Evolutionary conservation across 2,888 invertebrate species (phyloP).

Genomic region (Pristionchus exspectatus): DNA sequence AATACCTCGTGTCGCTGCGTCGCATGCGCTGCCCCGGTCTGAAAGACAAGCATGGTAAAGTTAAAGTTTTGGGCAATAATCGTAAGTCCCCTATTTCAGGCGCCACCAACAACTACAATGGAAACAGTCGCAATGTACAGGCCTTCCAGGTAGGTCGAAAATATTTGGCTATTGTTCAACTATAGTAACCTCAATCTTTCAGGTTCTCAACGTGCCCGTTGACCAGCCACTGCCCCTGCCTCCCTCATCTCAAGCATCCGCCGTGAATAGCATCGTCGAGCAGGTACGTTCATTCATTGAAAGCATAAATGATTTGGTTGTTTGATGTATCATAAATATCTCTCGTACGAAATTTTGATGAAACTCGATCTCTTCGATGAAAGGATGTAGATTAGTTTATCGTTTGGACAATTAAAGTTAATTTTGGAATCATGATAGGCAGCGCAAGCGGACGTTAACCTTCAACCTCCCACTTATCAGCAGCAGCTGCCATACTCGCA

Average conservation of each 20-base stretch:
- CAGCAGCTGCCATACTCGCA: too few species aligned
- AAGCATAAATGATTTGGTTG: too few species aligned
- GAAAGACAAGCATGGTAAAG: neutral
- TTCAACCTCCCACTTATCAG: too few species aligned
- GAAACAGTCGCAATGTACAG: neutral
- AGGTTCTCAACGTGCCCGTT: neutral
- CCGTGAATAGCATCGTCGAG: neutral
- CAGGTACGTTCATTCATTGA: neutral
- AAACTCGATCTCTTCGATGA: too few species aligned
- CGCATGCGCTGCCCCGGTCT: slow-evolving; percentile 36
- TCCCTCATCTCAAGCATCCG: neutral
- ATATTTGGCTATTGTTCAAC: too few species aligned
- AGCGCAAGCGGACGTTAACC: too few species aligned
- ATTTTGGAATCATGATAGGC: too few species aligned
- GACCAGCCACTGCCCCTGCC: slow-evolving; percentile 2
- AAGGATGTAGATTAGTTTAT: too few species aligned
- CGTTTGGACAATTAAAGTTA: too few species aligned
- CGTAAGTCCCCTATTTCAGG: slow-evolving; percentile 2
- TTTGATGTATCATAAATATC: too few species aligned
- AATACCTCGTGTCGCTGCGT: slow-evolving; percentile 33
- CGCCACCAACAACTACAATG: neutral
- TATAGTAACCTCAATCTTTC: neutral
- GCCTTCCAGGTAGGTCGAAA: neutral
- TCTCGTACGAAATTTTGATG: too few species aligned
- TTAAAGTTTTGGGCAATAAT: too few species aligned